Conservation (phyloP, 2,797 vertebrate species). For the Varecia variegata region DNA sequence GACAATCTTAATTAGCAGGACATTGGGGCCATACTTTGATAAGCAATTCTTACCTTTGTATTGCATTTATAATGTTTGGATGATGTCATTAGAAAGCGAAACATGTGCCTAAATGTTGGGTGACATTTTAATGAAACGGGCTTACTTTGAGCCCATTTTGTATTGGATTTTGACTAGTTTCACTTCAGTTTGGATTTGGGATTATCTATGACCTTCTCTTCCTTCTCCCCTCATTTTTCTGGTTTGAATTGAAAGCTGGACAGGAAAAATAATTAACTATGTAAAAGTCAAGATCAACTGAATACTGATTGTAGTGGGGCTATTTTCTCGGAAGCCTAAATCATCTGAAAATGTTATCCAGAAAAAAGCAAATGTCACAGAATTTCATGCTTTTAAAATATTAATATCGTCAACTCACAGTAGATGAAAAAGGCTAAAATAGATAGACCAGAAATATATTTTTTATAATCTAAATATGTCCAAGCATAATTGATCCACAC, state of each 20-base stretch:
- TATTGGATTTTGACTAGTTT: conserved; percentile 11
- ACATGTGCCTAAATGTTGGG: background rate
- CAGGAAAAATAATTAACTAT: conserved; percentile 42
- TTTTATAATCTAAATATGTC: background rate
- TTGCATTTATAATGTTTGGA: background rate
- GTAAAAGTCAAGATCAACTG: conserved; percentile 25
- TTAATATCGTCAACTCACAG: background rate
- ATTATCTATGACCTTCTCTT: background rate
- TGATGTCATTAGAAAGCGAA: conserved; percentile 30
- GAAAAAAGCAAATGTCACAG: conserved; percentile 40
- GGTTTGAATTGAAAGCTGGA: background rate
- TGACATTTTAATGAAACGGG: conserved; percentile 36
- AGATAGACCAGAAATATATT: background rate
- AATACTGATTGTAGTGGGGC: background rate
- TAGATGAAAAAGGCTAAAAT: conserved; percentile 11
- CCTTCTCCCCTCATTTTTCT: background rate
- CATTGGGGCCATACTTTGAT: background rate
- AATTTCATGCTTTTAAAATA: conserved; percentile 33
- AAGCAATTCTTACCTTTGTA: background rate
- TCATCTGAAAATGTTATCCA: conserved; percentile 50
- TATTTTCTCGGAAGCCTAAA: conserved; percentile 44
- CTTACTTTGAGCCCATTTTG: background rate
- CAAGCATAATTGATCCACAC: background rate
- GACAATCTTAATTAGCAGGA: background rate
- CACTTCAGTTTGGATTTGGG: conserved; percentile 32